Evolutionary conservation across 2,797 vertebrate genomes (phyloP), one percentile per base, ranked within the genome.

Genomic region (Salarias fasciatus): DNA sequence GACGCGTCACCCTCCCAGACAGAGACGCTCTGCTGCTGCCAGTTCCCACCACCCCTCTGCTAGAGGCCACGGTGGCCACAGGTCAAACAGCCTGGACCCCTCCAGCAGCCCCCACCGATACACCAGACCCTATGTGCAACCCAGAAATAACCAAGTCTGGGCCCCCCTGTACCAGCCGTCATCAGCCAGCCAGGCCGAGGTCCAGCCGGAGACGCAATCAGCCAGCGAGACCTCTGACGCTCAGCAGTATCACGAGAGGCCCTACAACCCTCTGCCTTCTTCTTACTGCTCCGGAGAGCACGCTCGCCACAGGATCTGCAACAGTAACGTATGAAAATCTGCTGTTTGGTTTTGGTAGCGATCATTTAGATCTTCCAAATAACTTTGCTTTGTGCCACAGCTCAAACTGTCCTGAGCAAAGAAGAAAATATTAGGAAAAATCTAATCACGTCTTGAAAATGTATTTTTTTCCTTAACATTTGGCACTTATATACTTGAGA

Each of bases 221-320:
- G 86, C 82, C 41, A 50, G 59, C 0, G 89, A 89, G 47, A 44
- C 69, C 0, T 59, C 60, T 52, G 75, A 24, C 11, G 69, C 72
- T 0, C 74, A 80, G 13, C 54, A 81, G 41, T 79, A 76, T 4
- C 87, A 5, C 48, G 60, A 53, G 53, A 85, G 70, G 49, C 84
- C 38, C 10, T 86, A 83, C 90, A 86, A 83, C 63, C 85, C 84
- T 0, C 67, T 91, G 7, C 86, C 75, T 1, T 15, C 77, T 14
- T 84, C 86, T 14, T 75, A 36, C 57, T 94, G 93, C 63, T 12
- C 53, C 0, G 97, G 97, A 12, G 81, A 93, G 60, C 91, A 92
- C 49, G 89, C 87, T 72, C 95, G 91, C 14, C 91, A 95, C 87
- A 95, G 91, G 77, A 92, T 97, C 69, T 99, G 97, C 87, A 95